Percentiles rank a stretch among this genome's conserved stretches.
Evolutionary conservation across 2,113 vertebrate species (phyloP).

Genomic region (Elachura formosa): DNA sequence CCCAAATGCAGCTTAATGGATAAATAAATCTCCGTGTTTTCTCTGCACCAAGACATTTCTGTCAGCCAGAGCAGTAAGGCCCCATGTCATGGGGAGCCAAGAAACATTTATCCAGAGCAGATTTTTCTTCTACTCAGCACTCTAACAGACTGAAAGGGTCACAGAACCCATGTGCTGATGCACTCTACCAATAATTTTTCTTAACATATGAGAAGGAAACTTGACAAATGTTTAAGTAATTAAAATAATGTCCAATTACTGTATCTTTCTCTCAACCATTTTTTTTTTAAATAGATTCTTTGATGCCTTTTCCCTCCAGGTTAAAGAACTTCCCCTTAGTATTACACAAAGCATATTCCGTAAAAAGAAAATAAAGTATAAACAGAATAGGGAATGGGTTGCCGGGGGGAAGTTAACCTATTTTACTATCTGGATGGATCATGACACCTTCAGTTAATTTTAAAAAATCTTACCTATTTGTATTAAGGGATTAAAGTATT

Average conservation of each 20-base stretch:
- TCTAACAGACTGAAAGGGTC: not conserved
- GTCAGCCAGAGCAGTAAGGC: not conserved
- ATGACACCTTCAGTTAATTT: not conserved
- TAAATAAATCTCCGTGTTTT: not conserved
- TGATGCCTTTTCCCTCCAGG: conserved; percentile 6
- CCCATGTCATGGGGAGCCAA: not conserved
- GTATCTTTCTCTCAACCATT: not conserved
- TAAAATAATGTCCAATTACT: conserved; percentile 17
- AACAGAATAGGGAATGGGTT: conserved; percentile 25
- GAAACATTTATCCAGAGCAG: not conserved
- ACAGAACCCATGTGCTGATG: not conserved
- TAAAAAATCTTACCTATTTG: not conserved
- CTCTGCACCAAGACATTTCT: not conserved
- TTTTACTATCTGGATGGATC: not conserved
- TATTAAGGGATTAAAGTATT: not conserved
- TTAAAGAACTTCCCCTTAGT: not conserved
- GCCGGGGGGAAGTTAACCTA: not conserved
- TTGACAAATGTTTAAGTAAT: not conserved
- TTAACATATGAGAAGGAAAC: not conserved
- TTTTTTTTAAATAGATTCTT: not conserved
- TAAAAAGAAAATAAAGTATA: not conserved
- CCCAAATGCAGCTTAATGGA: not conserved
- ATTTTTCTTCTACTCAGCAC: not conserved
- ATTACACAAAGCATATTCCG: not conserved
- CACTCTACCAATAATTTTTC: not conserved